Evolutionary conservation across 2,113 vertebrate species (phyloP), one percentile per base, ranked within the genome.

Genomic region (Neomonachus schauinslandi): DNA sequence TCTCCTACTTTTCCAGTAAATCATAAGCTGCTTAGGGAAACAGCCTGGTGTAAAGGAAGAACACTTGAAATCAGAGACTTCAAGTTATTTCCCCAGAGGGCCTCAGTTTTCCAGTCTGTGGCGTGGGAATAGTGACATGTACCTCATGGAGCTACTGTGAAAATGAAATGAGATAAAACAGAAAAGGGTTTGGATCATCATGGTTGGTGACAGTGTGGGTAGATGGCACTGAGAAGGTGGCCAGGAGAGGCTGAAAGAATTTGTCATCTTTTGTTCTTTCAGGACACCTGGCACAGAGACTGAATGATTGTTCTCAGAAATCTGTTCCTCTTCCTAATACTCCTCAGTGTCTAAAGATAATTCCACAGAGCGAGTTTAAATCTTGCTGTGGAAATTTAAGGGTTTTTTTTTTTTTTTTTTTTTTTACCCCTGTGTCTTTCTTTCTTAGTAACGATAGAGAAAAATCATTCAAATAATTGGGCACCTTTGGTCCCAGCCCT

Each of bases 331-430:
- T 92, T 61, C 22, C 8, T 28, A 51, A n/a, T 72, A 51, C 33
- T 31, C 57, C 77, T 91, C 49, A 55, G 61, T 55, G 49, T 93
- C 77, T 94, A 59, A 93, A 86, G 86, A 36, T 87, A 86, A 85
- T 85, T 72, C 65, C 36, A 67, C 26, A 94, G 42, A 92, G 11
- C 42, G 36, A 76, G 26, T 82, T 92, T 84, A 88, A 61, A 51
- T 89, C 33, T 83, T 46, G 22, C 33, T 85, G 67, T 84, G 59
- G 65, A 81, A 88, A 85, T 79, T 36, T 83, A 85, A 59, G 33
- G 9, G 0, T 69, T 76, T 65, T 57, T 24, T 31, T 26, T 16
- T 46, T 46, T 69, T 69, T 65, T 51, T 24, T 31, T 26, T 12
- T 46, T 46, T 46, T 46, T 46, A 46, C 46, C 46, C 46, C 46